Conservation (phyloP, 2,113 vertebrate species). For the Callospermophilus lateralis region DNA sequence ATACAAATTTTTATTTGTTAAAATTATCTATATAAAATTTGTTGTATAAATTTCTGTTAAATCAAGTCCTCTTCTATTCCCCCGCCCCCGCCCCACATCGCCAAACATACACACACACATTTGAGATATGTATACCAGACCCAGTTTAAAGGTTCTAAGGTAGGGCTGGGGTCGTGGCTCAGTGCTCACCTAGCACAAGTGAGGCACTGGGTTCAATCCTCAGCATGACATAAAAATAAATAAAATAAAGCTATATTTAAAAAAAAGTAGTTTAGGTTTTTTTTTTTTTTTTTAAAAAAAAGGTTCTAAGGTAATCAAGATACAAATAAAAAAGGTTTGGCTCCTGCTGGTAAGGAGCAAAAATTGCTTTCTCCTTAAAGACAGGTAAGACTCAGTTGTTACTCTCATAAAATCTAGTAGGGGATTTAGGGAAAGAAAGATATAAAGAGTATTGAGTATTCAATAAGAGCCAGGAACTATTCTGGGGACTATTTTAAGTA, state of each 20-base stretch:
- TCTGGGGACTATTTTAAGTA: not conserved
- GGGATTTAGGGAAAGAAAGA: not conserved
- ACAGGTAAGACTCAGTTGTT: not conserved
- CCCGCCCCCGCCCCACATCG: too few species aligned
- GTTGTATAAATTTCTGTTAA: not conserved
- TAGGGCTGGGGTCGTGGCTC: too few species aligned
- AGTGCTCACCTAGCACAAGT: too few species aligned
- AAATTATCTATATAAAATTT: not conserved
- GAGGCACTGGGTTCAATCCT: too few species aligned
- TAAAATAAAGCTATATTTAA: too few species aligned
- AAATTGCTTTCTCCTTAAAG: constrained; percentile 36
- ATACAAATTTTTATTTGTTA: not conserved
- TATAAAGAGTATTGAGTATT: not conserved
- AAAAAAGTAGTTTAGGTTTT: too few species aligned
- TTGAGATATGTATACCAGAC: too few species aligned
- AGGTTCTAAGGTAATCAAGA: constrained; percentile 33
- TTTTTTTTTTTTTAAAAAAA: not conserved
- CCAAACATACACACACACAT: not conserved
- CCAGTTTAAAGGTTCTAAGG: too few species aligned
- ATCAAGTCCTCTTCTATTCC: not conserved
- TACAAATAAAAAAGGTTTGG: constrained; percentile 3
- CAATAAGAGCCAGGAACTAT: not conserved
- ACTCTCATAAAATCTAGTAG: not conserved
- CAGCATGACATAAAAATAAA: too few species aligned
- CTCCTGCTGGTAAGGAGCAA: not conserved